These are phyloP conservation scores for Strix uralensis DNA, from an alignment of 2,113 vertebrate genomes.

Conservation along the genomic window DNA sequence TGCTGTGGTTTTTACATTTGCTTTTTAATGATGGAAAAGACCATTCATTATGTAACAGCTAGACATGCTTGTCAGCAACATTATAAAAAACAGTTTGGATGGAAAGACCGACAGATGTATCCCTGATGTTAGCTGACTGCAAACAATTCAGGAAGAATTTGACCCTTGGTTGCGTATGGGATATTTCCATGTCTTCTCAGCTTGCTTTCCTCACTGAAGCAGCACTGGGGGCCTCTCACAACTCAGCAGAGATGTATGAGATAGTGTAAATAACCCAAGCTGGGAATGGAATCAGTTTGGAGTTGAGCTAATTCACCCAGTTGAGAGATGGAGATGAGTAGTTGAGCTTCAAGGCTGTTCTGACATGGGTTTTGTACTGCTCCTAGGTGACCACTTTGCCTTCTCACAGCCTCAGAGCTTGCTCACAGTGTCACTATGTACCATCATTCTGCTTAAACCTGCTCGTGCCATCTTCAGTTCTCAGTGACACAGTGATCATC, in stretches of 20 bases:
- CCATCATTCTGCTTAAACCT: not conserved
- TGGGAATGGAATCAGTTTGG: not conserved
- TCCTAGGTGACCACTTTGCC: not conserved
- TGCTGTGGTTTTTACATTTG: not conserved
- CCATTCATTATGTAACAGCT: not conserved
- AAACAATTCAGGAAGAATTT: constrained; percentile 8
- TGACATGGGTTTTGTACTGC: not conserved
- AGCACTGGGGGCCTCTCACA: not conserved
- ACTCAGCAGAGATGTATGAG: not conserved
- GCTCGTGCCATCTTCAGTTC: not conserved
- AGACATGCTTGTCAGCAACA: not conserved
- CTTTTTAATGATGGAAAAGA: constrained; percentile 26
- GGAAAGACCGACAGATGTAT: not conserved
- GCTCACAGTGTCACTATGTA: not conserved
- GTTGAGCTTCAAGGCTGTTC: not conserved
- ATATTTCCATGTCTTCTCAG: not conserved
- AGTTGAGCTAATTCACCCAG: not conserved
- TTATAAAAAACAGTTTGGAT: not conserved
- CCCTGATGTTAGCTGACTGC: not conserved
- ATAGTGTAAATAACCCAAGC: not conserved
- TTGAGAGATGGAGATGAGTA: not conserved
- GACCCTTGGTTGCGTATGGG: not conserved
- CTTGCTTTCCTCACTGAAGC: not conserved
- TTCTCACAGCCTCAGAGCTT: not conserved
- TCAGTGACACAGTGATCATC: not conserved